Evolutionary conservation across 64 coral and sea anemone genomes (phyloP), one percentile per base, ranked within the genome.

Genomic region (Catalaphyllia jardinei): DNA sequence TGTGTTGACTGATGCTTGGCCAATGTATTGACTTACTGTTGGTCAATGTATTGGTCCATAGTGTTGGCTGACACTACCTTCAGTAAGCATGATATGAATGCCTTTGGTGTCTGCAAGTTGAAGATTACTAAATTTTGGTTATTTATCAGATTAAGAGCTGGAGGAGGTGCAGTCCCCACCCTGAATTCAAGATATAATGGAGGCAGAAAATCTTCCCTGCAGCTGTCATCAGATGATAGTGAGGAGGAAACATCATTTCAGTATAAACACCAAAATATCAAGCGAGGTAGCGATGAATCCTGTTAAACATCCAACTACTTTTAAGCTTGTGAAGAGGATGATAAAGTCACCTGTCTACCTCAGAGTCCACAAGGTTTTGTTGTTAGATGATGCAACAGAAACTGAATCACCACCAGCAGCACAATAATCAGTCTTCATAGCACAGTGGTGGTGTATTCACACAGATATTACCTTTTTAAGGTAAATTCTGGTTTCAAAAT

Each of bases 151-250:
- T 91, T 91, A 84, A 71, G 80, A 51, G 81, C 51, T 52, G 81
- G 81, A 18, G 81, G 64, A 69, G 55, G 28, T 63, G 8, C 63
- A 71, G 81, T 8, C 19, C 62, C 81, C n/a, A 3, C 62, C 71
- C 4, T 50, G 19, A 85, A 69, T 85, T 6, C 62, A 33, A 85
- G 81, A 28, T 71, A 85, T 38, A 85, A 85, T 71, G 17, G 62
- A 17, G 81, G 62, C 69, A 33, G 77, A 16, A 73, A 81, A 72
- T 71, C 89, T 31, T 79, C 89, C 3, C 14, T 74, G 0, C 79
- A 91, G 6, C 2, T 91, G 60, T 91, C 89, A n/a, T 82, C 89
- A 75, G 89, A 91, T 33, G 65, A 69, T 19, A 85, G 81, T 71
- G 81, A 85, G 25, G 81, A 85, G 63, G 81, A 85, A 35, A 13